Evolutionary conservation across 2,113 vertebrate species (phyloP).

Genomic region (Albula goreensis): DNA sequence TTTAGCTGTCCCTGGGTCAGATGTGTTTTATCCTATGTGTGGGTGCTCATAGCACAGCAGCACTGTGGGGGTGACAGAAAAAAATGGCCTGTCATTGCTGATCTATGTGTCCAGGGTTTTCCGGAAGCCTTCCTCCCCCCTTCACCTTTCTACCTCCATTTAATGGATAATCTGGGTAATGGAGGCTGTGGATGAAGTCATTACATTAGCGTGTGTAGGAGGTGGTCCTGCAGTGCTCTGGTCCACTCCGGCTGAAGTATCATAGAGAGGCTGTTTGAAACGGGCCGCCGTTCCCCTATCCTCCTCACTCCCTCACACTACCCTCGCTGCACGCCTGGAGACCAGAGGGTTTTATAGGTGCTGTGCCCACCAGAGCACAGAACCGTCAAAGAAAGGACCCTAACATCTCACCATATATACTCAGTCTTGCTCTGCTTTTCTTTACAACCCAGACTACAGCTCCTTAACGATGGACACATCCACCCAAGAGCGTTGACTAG

Average conservation of each 20-base stretch:
- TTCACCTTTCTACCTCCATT: neutral
- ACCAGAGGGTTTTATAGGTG: neutral
- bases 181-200: slow-evolving; percentile 26
- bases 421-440: neutral
- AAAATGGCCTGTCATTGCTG: slow-evolving; percentile 60
- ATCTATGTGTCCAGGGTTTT: slow-evolving; percentile 50
- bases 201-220: slow-evolving; percentile 34
- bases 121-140: neutral
- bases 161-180: slow-evolving; percentile 36
- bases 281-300: neutral
- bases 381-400: neutral
- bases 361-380: neutral
- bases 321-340: slow-evolving; percentile 10
- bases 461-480: neutral
- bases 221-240: slow-evolving; percentile 2
- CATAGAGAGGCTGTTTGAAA: slow-evolving; percentile 18
- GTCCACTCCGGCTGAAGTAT: slow-evolving; percentile 17
- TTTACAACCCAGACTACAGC: neutral
- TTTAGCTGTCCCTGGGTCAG: neutral
- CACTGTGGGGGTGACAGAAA: slow-evolving; percentile 42
- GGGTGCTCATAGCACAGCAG: neutral
- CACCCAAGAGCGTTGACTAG: neutral
- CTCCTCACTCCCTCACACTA: neutral
- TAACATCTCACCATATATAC: neutral
- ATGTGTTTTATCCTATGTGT: no score